phyloP scores from a whole-genome alignment of 2,888 invertebrate genomes.

The Lissocephala sabroskyi region DNA sequence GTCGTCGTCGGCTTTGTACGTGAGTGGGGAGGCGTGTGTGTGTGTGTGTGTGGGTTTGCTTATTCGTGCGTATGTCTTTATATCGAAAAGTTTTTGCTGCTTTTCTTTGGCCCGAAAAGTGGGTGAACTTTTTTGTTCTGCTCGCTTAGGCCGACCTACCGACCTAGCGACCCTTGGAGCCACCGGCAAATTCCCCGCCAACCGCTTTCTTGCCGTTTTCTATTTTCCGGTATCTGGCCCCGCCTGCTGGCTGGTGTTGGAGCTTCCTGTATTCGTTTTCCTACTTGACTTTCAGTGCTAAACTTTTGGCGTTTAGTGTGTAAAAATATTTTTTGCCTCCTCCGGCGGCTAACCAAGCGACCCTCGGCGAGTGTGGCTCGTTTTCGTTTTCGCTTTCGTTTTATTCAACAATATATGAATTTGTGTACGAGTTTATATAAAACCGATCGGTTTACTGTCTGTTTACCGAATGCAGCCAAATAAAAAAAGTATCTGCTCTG shows the following conservation, averaged over 20 bases:
- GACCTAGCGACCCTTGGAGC: background rate
- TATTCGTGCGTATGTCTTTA: constrained; percentile 59
- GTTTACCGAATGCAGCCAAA: no score
- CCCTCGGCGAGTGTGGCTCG: no score
- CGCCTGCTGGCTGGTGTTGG: no score
- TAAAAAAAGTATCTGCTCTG: no score
- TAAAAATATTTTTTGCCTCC: constrained; percentile 6
- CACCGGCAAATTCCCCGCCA: background rate
- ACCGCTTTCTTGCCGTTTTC: background rate
- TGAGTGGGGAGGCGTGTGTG: constrained; percentile 1
- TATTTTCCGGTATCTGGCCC: no score
- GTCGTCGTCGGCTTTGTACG: no score
- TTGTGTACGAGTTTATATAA: background rate
- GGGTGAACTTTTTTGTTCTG: constrained; percentile 58
- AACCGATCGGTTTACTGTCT: constrained; percentile 5
- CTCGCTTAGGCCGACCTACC: constrained; percentile 39
- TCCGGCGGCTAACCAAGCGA: background rate
- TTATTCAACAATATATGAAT: background rate
- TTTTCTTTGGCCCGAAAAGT: constrained; percentile 44
- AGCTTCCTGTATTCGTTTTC: no score
- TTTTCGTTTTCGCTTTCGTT: no score
- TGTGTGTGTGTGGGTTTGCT: constrained; percentile 9
- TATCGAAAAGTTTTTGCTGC: constrained; percentile 60
- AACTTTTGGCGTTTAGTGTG: constrained; percentile 16
- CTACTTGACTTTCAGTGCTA: constrained; percentile 37